Conservation (phyloP, 2,797 vertebrate genomes). For the Xiphophorus birchmanni region DNA sequence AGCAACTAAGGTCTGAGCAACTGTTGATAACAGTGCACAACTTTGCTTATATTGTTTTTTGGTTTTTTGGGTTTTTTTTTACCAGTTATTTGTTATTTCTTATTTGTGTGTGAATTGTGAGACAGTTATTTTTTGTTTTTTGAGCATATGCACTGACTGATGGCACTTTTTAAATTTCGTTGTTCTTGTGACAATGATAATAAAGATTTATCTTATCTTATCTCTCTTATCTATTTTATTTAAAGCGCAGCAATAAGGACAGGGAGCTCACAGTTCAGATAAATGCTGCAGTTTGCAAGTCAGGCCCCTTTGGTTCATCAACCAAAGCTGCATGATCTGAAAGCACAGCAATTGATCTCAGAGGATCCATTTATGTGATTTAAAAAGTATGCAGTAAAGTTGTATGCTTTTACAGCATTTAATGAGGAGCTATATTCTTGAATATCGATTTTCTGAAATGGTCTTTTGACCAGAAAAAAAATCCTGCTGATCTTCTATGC, state of each 20-base stretch:
- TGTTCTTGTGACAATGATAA: too few relatives aligned
- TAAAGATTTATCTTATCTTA: too few relatives aligned
- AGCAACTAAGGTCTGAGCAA: not conserved
- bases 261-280: not conserved
- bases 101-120: too few relatives aligned
- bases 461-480: not conserved
- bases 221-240: not conserved
- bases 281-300: not conserved
- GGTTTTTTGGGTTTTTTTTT: fast-evolving
- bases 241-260: not conserved
- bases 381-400: not conserved
- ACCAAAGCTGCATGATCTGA: not conserved
- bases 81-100: too few relatives aligned
- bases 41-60: not conserved
- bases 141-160: too few relatives aligned
- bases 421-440: not conserved
- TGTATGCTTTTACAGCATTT: not conserved
- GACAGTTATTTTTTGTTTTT: too few relatives aligned
- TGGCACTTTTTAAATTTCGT: too few relatives aligned
- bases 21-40: not conserved
- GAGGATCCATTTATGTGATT: not conserved
- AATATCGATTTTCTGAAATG: not conserved
- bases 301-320: not conserved
- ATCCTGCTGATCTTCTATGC: not conserved
- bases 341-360: not conserved